These are phyloP conservation scores for Ictalurus punctatus DNA, from an alignment of 2,113 vertebrate genomes.

Conservation along the genomic window DNA sequence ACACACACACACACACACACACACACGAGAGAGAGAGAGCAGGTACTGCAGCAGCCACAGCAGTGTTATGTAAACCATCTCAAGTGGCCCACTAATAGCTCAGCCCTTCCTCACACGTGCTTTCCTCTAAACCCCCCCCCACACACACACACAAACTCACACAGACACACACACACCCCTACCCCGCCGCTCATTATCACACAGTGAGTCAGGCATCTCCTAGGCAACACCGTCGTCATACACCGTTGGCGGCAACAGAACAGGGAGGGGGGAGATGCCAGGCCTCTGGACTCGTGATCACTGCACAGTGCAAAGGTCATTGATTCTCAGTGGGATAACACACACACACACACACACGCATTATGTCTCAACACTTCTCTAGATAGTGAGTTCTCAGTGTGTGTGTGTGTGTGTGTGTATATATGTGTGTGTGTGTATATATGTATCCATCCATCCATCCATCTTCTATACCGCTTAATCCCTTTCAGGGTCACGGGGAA, in stretches of 20 bases:
- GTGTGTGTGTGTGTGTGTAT: neutral
- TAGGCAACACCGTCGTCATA: conserved; percentile 59
- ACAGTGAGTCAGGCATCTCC: conserved; percentile 59
- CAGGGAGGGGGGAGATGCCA: neutral
- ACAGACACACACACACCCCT: conserved; percentile 47
- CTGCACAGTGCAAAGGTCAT: conserved; percentile 56
- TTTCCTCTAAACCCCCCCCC: conserved; percentile 56
- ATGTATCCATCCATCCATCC: too few relatives aligned
- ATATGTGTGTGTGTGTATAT: too few relatives aligned
- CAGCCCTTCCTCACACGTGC: conserved; percentile 74
- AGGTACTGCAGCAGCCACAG: conserved; percentile 72
- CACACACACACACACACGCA: neutral
- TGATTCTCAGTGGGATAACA: conserved; percentile 20
- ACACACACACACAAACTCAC: conserved; percentile 24
- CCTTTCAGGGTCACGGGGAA: too few relatives aligned
- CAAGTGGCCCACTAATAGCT: conserved; percentile 77
- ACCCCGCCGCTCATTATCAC: conserved; percentile 47
- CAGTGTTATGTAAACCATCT: conserved; percentile 76
- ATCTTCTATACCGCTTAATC: too few relatives aligned
- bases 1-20: neutral
- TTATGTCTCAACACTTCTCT: neutral
- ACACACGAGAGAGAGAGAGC: conserved; percentile 56
- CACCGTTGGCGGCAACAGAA: conserved; percentile 44
- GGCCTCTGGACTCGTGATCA: conserved; percentile 45
- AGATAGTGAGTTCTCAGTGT: neutral